A percentile compares a stretch with the other conserved stretches of the same genome.
Evolutionary conservation across 2,888 invertebrate genomes (phyloP).

Genomic region (Anodontia alba): DNA sequence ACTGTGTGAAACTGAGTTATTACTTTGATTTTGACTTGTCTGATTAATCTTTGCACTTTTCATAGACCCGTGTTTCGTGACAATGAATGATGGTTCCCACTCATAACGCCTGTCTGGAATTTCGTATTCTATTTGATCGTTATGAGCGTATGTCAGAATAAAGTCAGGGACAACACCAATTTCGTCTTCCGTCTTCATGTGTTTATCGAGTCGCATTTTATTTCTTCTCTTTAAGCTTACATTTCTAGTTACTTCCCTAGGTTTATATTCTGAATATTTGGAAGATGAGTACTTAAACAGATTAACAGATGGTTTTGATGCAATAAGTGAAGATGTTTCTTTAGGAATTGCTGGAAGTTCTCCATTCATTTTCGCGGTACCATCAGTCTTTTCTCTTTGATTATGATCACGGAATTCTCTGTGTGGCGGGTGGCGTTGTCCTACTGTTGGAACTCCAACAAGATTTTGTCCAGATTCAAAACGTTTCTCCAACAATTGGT

Average conservation of each 20-base stretch:
- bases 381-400: conserved; percentile 1
- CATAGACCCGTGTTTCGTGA: conserved; percentile 25
- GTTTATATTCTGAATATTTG: neutral
- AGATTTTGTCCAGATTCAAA: conserved; percentile 63
- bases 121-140: conserved; percentile 25
- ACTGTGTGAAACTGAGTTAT: conserved; percentile 12
- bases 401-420: neutral
- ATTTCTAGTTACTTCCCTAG: neutral
- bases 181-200: conserved; percentile 43
- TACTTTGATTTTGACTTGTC: neutral
- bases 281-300: conserved; percentile 11
- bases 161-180: conserved; percentile 47
- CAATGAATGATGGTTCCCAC: conserved; percentile 57
- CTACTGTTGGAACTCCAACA: conserved; percentile 32
- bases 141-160: conserved; percentile 51
- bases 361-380: neutral
- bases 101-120: conserved; percentile 38
- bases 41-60: neutral
- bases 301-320: conserved; percentile 1
- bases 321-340: neutral
- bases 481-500: conserved; percentile 63
- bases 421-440: neutral
- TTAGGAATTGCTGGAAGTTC: neutral
- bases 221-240: conserved; percentile 10
- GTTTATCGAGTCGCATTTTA: conserved; percentile 42